Evolutionary conservation across 1,140 invertebrate species (phyloP), one percentile per base, ranked within the genome.

Genomic region (Lepidostoma basale): DNA sequence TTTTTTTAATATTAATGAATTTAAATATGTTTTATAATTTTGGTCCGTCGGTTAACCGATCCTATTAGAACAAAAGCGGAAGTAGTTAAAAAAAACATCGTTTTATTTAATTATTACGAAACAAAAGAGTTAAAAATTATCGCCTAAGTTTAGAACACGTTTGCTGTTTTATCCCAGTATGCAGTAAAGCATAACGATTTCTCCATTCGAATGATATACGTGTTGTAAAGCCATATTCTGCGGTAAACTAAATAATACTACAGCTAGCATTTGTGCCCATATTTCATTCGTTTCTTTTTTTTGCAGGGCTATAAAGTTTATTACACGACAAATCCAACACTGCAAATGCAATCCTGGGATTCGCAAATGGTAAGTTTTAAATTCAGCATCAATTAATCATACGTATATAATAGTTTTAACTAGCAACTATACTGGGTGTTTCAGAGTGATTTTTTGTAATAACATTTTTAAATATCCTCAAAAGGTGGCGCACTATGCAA

Each of bases 221-320:
- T 54, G 10, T 30, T 54, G 49, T 30, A 33, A 54, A 54, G 49
- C 49, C 49, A 54, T 54, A 54, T 54, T 54, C 49, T 28, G 49
- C 49, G 49, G 49, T 54, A 54, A 54, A 54, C 49, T 54, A 54
- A 54, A 54, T 36, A 54, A 33, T 54, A 26, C 30, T 30, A 54
- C 49, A 54, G 25, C 56, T n/a, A 63, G 20, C 62, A 12, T 36
- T 36, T 36, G 33, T 54, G 23, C 49, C 3, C 47, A 14, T 59
- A 59, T 59, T 59, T 44, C 42, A 63, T 63, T 63, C 26, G 10
- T 47, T 22, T 54, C 56, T 69, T 69, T 26, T 77, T 72, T 76
- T 81, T 79, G 5, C 81, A 98, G 96, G 96, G 95, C 69, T 99
- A 99, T 86, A 98, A 97, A 85, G 93, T 99, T 56, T 98, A 94